Percentiles rank a stretch among this genome's conserved stretches.
These are phyloP conservation scores for Haliclystus octoradiatus DNA, from an alignment of 30 jellyfish, hydroid and myxozoan genomes.

Conservation along the genomic window DNA sequence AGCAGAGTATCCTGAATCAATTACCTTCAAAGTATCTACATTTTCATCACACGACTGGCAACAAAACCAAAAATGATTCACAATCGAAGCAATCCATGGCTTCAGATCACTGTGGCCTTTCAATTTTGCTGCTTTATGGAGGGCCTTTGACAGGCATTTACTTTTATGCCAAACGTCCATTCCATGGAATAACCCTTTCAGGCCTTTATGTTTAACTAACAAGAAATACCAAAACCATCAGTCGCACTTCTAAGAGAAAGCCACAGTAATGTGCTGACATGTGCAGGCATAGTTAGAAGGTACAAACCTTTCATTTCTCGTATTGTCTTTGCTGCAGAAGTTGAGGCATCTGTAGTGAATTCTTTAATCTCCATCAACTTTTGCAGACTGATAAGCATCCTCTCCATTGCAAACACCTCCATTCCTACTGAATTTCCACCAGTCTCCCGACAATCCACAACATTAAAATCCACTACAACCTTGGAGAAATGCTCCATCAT, in stretches of 20 bases:
- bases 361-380: constrained; percentile 3
- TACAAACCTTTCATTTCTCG: constrained; percentile 16
- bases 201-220: neutral
- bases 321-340: constrained; percentile 8
- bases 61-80: constrained; percentile 18
- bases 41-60: constrained; percentile 5
- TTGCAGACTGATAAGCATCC: constrained; percentile 3
- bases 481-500: constrained; percentile 19
- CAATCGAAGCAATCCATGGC: constrained; percentile 10
- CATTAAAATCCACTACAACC: constrained; percentile 14
- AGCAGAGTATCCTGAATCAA: no score
- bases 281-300: no score
- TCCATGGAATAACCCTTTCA: neutral
- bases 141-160: neutral
- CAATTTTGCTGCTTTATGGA: neutral
- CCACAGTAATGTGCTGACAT: neutral
- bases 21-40: constrained; percentile 8
- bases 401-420: constrained; percentile 20
- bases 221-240: no score
- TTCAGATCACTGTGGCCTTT: constrained; percentile 5
- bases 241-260: neutral
- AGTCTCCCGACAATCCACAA: constrained; percentile 15
- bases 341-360: constrained; percentile 30
- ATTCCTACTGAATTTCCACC: constrained; percentile 14
- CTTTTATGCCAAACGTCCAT: constrained; percentile 24